Base-by-base conservation (phyloP, 2,888 invertebrate species). In the Pseudococcus viburni region DNA sequence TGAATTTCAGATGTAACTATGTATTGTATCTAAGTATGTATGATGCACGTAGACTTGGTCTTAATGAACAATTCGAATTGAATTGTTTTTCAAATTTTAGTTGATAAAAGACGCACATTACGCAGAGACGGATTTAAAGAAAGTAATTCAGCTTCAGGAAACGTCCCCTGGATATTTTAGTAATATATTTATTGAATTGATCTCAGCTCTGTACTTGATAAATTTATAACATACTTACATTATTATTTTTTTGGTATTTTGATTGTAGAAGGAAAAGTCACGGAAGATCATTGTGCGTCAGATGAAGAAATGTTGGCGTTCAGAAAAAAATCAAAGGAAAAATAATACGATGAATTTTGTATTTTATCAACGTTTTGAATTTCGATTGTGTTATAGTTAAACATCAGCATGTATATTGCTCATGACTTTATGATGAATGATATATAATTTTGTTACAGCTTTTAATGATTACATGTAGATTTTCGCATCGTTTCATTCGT, bases 61-160 rank as follows among this genome's bases (percentile, higher is more conserved):
- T 33, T 33, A 33, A 33, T 33, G 3, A 2, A 33, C 26, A 33
- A 33, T 33, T 33, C 3, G 26, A 33, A 1, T 33, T 33, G 26
- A 33, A 33, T 33, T 33, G 26, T 83, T 83, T 5, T 83, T 5
- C 22, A 12, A 51, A 59, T 85, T 85, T 85, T 33, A 87, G 87
- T 39, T 87, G 26, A 48, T 73, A 7, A 77, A 87, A 6, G 51
- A 80, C 19, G 87, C 87, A 1, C 15, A 77, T 55, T 17, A 39
- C 15, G 55, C 48, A 19, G 87, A 55, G 83, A 59, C 80, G 17
- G 87, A 87, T 48, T 51, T 87, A 11, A 80, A 77, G 26, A 87
- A 87, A 55, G 46, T 87, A 15, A 80, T 87, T 17, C 87, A 87
- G 46, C 12, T 55, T 17, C 51, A 33, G 26, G 55, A 87, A 55